Percentiles rank a stretch among this genome's conserved stretches.
phyloP scores from a whole-genome alignment of 2,113 vertebrate species.

The Burhinus oedicnemus region DNA sequence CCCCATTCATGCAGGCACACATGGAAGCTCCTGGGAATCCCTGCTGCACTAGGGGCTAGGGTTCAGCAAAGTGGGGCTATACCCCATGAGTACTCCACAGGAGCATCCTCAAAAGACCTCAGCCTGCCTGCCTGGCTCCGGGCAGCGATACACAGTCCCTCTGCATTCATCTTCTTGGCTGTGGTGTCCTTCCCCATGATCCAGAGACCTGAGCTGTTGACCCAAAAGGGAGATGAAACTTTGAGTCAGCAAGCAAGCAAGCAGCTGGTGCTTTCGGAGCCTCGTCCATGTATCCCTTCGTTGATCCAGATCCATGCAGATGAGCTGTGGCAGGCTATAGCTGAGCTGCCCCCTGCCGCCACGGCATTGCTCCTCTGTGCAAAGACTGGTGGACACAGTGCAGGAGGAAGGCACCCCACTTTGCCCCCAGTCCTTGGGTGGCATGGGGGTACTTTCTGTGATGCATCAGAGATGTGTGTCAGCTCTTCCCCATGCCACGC shows the following conservation, averaged over 20 bases:
- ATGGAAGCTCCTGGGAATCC: not conserved
- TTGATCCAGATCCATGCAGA: accelerated
- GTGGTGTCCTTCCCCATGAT: not conserved
- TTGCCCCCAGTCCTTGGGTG: not conserved
- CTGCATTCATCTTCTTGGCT: not conserved
- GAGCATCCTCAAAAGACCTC: not conserved
- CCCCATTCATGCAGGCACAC: not conserved
- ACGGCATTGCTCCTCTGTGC: not conserved
- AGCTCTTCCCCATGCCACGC: not conserved
- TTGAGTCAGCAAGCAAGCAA: not conserved
- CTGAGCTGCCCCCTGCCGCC: not conserved
- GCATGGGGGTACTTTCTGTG: not conserved
- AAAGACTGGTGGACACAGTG: not conserved
- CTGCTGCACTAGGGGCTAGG: not conserved
- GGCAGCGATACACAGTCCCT: not conserved
- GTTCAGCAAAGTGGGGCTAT: not conserved
- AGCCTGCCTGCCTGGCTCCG: not conserved
- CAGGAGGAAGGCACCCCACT: not conserved
- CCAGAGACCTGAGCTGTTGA: not conserved
- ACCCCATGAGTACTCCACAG: not conserved
- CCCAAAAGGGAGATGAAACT: not conserved
- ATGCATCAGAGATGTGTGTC: not conserved
- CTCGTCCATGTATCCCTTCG: accelerated
- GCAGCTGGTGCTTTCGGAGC: not conserved
- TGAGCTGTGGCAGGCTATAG: not conserved